A percentile compares a stretch with the other conserved stretches of the same genome.
phyloP scores from a whole-genome alignment of 2,888 invertebrate species.

The Argyresthia goedartella region DNA sequence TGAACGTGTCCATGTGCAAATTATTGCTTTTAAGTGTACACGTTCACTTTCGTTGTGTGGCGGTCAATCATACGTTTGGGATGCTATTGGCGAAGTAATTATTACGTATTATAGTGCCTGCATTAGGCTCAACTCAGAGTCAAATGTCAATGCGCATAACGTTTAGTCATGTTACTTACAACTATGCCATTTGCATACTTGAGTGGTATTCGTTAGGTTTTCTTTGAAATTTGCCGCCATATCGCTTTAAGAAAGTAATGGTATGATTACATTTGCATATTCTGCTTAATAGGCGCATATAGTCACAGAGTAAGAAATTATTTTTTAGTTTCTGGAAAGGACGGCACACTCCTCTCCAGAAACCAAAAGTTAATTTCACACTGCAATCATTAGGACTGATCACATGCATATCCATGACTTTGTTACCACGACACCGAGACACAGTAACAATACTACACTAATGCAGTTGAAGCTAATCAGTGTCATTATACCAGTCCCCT shows the following conservation, averaged over 20 bases:
- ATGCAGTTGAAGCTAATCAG: no score
- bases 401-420: no score
- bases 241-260: background rate
- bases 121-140: slow-evolving; percentile 15
- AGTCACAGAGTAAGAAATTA: no score
- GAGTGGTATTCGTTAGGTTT: background rate
- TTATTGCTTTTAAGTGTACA: slow-evolving; percentile 1
- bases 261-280: no score
- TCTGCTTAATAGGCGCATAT: no score
- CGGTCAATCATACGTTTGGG: slow-evolving; percentile 17
- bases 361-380: no score
- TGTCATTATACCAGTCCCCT: slow-evolving; percentile 11
- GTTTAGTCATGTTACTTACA: background rate
- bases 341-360: no score
- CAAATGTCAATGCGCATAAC: slow-evolving; percentile 17
- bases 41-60: slow-evolving; percentile 18
- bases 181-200: background rate
- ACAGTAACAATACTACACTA: no score
- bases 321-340: no score
- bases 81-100: slow-evolving; percentile 7
- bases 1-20: no score
- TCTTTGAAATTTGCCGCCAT: background rate
- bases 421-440: no score
- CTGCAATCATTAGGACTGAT: no score
- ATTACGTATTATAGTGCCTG: slow-evolving; percentile 9